Conservation (phyloP, 1,140 invertebrate genomes). For the Eumeta japonica region DNA sequence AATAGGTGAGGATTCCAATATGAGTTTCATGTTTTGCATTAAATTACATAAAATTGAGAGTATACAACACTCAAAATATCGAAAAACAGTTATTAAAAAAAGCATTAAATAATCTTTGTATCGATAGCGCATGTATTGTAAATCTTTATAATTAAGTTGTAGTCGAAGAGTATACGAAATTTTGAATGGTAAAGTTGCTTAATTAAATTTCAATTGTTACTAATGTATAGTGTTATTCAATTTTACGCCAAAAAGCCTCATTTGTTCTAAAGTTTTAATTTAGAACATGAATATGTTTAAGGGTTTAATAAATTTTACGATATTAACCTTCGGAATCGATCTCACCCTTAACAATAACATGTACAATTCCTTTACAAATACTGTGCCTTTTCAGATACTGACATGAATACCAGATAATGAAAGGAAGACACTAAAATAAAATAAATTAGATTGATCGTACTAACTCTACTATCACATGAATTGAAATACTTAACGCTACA, state of each 20-base stretch:
- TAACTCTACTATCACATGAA: conserved; percentile 53
- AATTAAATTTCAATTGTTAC: conserved; percentile 2
- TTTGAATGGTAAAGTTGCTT: not conserved
- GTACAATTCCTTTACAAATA: not conserved
- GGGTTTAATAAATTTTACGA: not conserved
- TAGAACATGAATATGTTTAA: conserved; percentile 6
- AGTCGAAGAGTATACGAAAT: too few species aligned
- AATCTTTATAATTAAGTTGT: too few species aligned
- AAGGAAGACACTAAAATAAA: not conserved
- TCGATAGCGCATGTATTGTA: too few species aligned
- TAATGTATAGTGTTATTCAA: conserved; percentile 1
- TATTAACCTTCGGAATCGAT: too few species aligned
- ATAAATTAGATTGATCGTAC: conserved; percentile 7
- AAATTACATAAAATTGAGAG: too few species aligned
- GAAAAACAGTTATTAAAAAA: too few species aligned
- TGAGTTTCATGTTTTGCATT: too few species aligned
- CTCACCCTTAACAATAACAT: too few species aligned
- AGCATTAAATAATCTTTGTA: too few species aligned
- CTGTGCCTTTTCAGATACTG: not conserved
- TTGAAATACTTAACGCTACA: conserved; percentile 38
- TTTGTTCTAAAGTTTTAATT: conserved; percentile 7
- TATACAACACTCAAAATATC: too few species aligned
- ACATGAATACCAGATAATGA: not conserved
- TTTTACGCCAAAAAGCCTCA: conserved; percentile 1
- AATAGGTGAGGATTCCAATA: too few species aligned